Evolutionary conservation across 1,140 invertebrate species (phyloP).

Genomic region (Nasonia vitripennis): DNA sequence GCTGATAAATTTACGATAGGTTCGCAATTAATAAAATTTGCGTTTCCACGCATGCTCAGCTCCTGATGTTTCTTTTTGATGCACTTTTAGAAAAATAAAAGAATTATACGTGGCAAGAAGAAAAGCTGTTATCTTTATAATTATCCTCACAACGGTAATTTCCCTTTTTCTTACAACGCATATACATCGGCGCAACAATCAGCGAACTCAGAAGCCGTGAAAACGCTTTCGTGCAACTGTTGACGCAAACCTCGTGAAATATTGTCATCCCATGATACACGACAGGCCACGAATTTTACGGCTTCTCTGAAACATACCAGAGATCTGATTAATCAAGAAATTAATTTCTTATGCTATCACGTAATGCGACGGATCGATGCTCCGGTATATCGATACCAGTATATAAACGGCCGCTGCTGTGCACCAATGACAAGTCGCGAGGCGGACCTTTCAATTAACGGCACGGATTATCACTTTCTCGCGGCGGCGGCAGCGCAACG

Average conservation of each 20-base stretch:
- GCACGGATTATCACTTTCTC: not conserved
- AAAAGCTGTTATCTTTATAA: no score
- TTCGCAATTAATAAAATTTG: not conserved
- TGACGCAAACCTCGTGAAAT: no score
- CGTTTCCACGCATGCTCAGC: not conserved
- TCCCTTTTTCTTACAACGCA: no score
- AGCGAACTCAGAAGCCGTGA: no score
- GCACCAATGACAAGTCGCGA: not conserved
- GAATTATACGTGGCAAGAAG: no score
- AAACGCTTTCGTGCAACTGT: no score
- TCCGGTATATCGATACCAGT: not conserved
- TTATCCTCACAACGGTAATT: no score
- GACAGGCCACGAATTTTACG: no score
- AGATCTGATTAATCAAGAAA: not conserved
- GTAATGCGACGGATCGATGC: not conserved
- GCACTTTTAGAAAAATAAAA: no score
- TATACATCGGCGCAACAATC: no score
- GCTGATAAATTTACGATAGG: not conserved
- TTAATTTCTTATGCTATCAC: not conserved
- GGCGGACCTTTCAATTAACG: not conserved
- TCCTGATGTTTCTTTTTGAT: not conserved
- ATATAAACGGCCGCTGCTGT: not conserved
- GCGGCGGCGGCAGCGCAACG: not conserved
- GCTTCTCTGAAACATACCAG: no score
- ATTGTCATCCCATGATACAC: no score